phyloP scores from a whole-genome alignment of 2,888 invertebrate species.

The Papilio gigon region DNA sequence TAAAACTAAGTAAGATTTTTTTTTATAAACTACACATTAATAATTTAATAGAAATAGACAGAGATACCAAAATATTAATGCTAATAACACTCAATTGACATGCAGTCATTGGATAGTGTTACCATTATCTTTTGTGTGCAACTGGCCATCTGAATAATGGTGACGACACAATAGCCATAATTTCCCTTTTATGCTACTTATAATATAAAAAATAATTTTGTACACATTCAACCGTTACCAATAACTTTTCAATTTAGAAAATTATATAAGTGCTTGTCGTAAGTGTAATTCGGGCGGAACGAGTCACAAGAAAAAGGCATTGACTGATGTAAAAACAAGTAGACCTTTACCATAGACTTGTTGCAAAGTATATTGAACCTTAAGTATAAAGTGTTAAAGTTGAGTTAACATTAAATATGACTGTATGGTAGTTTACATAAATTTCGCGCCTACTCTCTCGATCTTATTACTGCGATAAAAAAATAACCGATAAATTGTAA shows the following conservation, averaged over 20 bases:
- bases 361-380: neutral
- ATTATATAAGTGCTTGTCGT: slow-evolving; percentile 16
- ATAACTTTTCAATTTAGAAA: slow-evolving; percentile 2
- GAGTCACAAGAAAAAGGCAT: slow-evolving; percentile 16
- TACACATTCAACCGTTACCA: neutral
- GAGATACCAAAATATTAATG: too few relatives aligned
- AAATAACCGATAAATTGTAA: neutral
- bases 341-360: neutral
- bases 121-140: too few relatives aligned
- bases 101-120: too few relatives aligned
- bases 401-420: neutral
- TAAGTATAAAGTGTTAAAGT: neutral
- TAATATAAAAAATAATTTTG: too few relatives aligned
- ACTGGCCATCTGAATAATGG: too few relatives aligned
- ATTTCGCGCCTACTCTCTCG: slow-evolving; percentile 28
- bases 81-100: too few relatives aligned
- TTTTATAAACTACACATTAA: too few relatives aligned
- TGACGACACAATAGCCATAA: too few relatives aligned
- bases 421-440: neutral
- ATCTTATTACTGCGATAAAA: slow-evolving; percentile 14
- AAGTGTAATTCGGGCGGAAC: slow-evolving; percentile 25
- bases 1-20: neutral
- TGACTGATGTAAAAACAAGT: neutral
- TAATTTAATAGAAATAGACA: too few relatives aligned
- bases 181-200: too few relatives aligned